Evolutionary conservation across 2,113 vertebrate species (phyloP).

Genomic region (Thunnus maccoyii): DNA sequence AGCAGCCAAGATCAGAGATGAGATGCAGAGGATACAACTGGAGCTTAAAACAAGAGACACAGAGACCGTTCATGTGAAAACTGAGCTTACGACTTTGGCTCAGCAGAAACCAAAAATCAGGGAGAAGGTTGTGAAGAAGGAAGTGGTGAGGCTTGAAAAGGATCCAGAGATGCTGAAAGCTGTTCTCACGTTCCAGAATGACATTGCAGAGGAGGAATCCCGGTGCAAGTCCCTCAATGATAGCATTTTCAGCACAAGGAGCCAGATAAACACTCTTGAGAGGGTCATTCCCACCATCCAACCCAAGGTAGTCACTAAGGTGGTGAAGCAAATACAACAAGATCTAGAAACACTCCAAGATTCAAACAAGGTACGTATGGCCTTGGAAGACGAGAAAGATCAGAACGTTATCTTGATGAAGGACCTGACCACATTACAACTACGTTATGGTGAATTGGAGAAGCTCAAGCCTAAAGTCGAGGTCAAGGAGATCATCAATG

Average conservation of each 20-base stretch:
- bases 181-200: constrained; percentile 82
- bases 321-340: constrained; percentile 91
- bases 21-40: constrained; percentile 84
- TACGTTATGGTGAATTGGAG: constrained; percentile 76
- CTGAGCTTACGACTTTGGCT: constrained; percentile 87
- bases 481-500: constrained; percentile 91
- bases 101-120: constrained; percentile 87
- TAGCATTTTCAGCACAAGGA: constrained; percentile 79
- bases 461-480: constrained; percentile 88
- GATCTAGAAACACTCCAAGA: constrained; percentile 88
- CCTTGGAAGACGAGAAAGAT: constrained; percentile 87
- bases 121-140: constrained; percentile 92
- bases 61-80: constrained; percentile 84
- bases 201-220: constrained; percentile 84
- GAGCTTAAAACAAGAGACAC: constrained; percentile 78
- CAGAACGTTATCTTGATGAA: constrained; percentile 80
- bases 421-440: constrained; percentile 87
- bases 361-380: constrained; percentile 82
- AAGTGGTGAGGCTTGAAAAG: constrained; percentile 93
- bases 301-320: constrained; percentile 93
- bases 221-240: constrained; percentile 83
- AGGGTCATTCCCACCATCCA: constrained; percentile 88
- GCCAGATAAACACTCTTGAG: constrained; percentile 89
- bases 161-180: constrained; percentile 92
- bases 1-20: constrained; percentile 83